Percentiles rank a stretch among this genome's conserved stretches.
Evolutionary conservation across 2,888 invertebrate genomes (phyloP).

Genomic region (Nasonovia ribisnigri): DNA sequence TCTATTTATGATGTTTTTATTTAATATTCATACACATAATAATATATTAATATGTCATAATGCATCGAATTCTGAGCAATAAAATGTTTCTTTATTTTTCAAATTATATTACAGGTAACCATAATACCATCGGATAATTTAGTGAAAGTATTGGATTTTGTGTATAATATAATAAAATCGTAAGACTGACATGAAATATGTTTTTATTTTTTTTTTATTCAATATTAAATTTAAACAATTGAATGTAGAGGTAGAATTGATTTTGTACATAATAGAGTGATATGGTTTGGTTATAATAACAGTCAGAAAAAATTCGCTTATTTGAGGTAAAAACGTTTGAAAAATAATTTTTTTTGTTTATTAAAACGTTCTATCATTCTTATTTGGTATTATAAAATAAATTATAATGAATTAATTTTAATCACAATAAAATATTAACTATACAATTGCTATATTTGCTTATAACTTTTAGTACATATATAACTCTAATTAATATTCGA

Average conservation of each 20-base stretch:
- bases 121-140: conserved; percentile 15
- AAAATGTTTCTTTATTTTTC: not conserved
- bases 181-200: not conserved
- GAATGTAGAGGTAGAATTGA: not conserved
- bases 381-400: not conserved
- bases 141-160: conserved; percentile 15
- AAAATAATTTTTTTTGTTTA: not conserved
- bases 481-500: not conserved
- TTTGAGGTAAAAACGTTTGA: not conserved
- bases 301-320: not conserved
- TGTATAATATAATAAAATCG: conserved; percentile 15
- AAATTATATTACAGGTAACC: not conserved
- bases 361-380: not conserved
- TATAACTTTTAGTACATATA: not conserved
- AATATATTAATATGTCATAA: not conserved
- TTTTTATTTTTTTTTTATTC: not conserved
- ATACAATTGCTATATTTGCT: not conserved
- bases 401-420: not conserved
- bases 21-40: not conserved
- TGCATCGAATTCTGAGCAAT: not conserved
- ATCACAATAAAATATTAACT: not conserved
- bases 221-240: conserved; percentile 1
- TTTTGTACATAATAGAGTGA: not conserved
- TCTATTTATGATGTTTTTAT: not conserved
- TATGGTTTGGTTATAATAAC: not conserved